Evolutionary conservation across 2,888 invertebrate genomes (phyloP), one percentile per base, ranked within the genome.

Genomic region (Acanthosepion pharaonis): DNA sequence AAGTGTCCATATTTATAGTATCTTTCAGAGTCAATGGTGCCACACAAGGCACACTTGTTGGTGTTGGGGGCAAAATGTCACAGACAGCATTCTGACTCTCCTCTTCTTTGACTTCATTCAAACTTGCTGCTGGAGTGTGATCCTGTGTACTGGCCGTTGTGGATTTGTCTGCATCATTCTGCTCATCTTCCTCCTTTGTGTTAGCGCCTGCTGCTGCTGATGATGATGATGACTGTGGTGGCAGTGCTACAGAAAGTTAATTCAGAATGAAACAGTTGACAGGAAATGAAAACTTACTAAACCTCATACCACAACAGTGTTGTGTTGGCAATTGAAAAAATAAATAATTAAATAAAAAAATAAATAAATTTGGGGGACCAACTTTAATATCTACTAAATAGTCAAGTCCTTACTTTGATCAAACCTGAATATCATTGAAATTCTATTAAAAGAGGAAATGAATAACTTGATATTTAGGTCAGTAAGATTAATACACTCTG

Each of bases 1-100:
- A 94, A 28, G 96, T 95, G 95, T 96, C 96, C 95, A 96, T 94
- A 91, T 95, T 95, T 55, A 97, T 95, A 53, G 96, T 96, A 95
- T 97, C 97, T 78, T 96, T 96, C 23, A 96, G 94, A 23, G 97
- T 97, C 92, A 97, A 96, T n/a, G 96, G 96, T 55, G 94, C 94
- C 64, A 94, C n/a, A 91, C 95, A 94, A 1, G 95, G 94, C 20
- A 95, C 95, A 94, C 95, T 94, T 3, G 94, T 94, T 42, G 95
- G 95, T 93, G 94, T 94, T 23, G 94, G 95, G 6, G 94, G 94
- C 25, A 91, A 91, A 64, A 33, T 93, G 20, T 93, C 78, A 25
- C 20, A 33, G 49, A 49, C 28, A 92, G 92, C 23, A n/a, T 51
- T 78, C n/a, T n/a, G 15, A n/a, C 11, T n/a, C 4, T 78, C 15